These are phyloP conservation scores for Philereme vetulata DNA, from an alignment of 2,888 invertebrate genomes.

Conservation along the genomic window DNA sequence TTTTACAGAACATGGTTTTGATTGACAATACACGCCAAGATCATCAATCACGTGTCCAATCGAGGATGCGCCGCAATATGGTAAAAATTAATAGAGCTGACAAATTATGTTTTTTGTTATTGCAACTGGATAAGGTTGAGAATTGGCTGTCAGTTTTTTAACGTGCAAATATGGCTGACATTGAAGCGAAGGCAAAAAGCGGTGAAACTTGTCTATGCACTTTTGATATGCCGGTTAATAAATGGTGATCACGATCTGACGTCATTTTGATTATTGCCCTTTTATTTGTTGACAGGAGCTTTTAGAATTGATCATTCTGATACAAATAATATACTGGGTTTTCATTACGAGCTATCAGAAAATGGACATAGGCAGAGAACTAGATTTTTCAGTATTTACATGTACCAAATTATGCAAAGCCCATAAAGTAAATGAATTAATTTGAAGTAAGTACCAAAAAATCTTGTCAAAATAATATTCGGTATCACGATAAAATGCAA, in stretches of 20 bases:
- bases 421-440: too few species aligned
- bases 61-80: constrained; percentile 53
- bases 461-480: too few species aligned
- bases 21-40: constrained; percentile 73
- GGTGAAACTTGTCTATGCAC: constrained; percentile 72
- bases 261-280: constrained; percentile 56
- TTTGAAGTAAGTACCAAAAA: too few species aligned
- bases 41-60: constrained; percentile 72
- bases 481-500: too few species aligned
- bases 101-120: constrained; percentile 29
- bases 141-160: constrained; percentile 29
- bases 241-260: constrained; percentile 52
- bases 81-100: constrained; percentile 50
- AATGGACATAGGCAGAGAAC: too few species aligned
- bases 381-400: too few species aligned
- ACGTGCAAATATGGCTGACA: constrained; percentile 30
- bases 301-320: constrained; percentile 34
- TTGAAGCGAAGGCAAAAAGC: constrained; percentile 50
- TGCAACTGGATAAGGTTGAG: constrained; percentile 31
- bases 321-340: too few species aligned
- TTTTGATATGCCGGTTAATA: constrained; percentile 61
- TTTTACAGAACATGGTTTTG: constrained; percentile 68
- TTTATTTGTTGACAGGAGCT: constrained; percentile 55
- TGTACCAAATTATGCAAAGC: too few species aligned
- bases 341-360: too few species aligned